Percentiles rank a stretch among this genome's conserved stretches.
Evolutionary conservation across 2,888 invertebrate species (phyloP).

Genomic region (Plagiodera versicolora): DNA sequence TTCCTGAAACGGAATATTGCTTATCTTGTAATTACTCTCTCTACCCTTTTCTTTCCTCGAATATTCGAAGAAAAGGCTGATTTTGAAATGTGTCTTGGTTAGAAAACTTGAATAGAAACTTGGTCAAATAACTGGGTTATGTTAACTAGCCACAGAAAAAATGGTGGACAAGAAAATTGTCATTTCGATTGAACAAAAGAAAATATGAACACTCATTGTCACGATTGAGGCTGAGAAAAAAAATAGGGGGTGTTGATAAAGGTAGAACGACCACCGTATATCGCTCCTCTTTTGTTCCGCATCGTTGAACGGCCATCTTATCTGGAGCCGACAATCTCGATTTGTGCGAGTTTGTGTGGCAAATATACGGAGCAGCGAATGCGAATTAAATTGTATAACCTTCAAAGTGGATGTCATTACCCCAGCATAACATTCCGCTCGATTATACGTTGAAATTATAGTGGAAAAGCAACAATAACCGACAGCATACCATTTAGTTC

Average conservation of each 20-base stretch:
- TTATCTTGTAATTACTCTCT: no score
- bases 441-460: conserved; percentile 25
- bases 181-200: no score
- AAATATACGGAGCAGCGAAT: conserved; percentile 11
- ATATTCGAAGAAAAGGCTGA: no score
- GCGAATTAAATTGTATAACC: conserved; percentile 27
- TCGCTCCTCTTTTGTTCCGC: background rate
- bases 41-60: no score
- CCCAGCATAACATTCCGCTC: conserved; percentile 21
- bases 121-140: no score
- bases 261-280: background rate
- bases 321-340: conserved; percentile 1
- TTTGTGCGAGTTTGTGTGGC: background rate
- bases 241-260: background rate
- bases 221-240: background rate
- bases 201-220: no score
- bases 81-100: no score
- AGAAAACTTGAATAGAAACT: no score
- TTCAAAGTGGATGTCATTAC: conserved; percentile 30
- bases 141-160: no score
- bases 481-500: conserved; percentile 14
- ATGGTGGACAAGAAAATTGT: no score
- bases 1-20: no score
- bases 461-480: conserved; percentile 23
- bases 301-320: conserved; percentile 1